Conservation (phyloP, 2,888 invertebrate species). For the Spisula subtruncata region DNA sequence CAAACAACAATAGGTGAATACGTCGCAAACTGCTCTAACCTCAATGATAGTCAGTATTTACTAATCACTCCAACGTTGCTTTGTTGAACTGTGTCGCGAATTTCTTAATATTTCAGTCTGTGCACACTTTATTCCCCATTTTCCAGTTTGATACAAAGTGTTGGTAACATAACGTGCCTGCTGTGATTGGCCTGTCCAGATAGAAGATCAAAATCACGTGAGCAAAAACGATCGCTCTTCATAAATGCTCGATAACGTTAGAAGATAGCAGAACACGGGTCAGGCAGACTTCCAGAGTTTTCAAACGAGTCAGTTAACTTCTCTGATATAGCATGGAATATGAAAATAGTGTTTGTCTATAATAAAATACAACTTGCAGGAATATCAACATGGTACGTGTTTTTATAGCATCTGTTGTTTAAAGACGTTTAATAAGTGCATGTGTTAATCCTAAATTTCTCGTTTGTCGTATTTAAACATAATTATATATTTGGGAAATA, state of each 20-base stretch:
- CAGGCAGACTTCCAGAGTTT: background rate
- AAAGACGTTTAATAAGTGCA: too few species aligned
- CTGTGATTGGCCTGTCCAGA: conserved; percentile 11
- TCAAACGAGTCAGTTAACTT: background rate
- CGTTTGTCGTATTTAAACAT: too few species aligned
- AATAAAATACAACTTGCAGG: background rate
- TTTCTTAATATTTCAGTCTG: background rate
- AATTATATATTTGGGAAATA: too few species aligned
- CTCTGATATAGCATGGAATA: background rate
- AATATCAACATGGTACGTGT: background rate
- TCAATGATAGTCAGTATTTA: too few species aligned
- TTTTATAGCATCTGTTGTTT: too few species aligned
- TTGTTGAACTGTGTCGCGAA: background rate
- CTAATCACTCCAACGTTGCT: too few species aligned
- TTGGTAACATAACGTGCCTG: background rate
- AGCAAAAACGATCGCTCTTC: background rate
- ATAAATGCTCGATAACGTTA: conserved; percentile 7
- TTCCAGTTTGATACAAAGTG: conserved; percentile 21
- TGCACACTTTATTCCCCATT: background rate
- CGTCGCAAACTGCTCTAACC: too few species aligned
- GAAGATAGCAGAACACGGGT: conserved; percentile 11
- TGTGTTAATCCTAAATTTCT: background rate
- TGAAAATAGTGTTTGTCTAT: background rate
- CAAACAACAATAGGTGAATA: too few species aligned
- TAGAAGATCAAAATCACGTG: background rate